phyloP scores from a whole-genome alignment of 2,888 invertebrate genomes.

The Ryuthela nishihirai region DNA sequence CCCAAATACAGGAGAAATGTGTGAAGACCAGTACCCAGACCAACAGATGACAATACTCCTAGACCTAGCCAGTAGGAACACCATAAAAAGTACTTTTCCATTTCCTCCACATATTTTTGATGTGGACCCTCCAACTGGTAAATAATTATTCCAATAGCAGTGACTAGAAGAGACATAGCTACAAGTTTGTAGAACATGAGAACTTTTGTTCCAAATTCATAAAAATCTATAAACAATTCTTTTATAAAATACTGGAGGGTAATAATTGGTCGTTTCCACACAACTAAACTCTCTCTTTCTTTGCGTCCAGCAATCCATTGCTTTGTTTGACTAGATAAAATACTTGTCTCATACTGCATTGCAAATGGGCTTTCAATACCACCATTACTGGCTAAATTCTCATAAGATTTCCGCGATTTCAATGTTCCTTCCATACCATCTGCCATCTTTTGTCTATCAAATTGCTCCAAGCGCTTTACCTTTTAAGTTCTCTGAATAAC shows the following conservation, averaged over 20 bases:
- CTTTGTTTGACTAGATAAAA: slow-evolving; percentile 24
- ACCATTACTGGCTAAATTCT: slow-evolving; percentile 25
- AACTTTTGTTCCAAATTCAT: slow-evolving; percentile 60
- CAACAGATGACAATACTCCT: slow-evolving; percentile 95
- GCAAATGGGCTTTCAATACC: slow-evolving; percentile 19
- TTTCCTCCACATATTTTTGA: slow-evolving; percentile 53
- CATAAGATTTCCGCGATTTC: slow-evolving; percentile 26
- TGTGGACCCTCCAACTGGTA: slow-evolving; percentile 64
- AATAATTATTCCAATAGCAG: slow-evolving; percentile 55
- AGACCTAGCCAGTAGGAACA: slow-evolving; percentile 87
- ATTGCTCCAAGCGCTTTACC: slow-evolving; percentile 36
- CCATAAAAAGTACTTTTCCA: slow-evolving; percentile 59
- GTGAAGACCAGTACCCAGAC: slow-evolving; percentile 95
- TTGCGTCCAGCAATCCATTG: slow-evolving; percentile 20
- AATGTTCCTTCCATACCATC: slow-evolving; percentile 17
- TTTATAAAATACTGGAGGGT: slow-evolving; percentile 74
- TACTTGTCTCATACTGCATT: slow-evolving; percentile 22
- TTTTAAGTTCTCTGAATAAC: too few relatives aligned
- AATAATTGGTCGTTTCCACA: slow-evolving; percentile 75
- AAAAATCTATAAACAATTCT: slow-evolving; percentile 65
- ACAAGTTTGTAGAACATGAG: slow-evolving; percentile 61
- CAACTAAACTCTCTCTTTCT: slow-evolving; percentile 65
- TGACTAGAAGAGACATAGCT: slow-evolving; percentile 55
- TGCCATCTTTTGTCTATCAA: slow-evolving; percentile 33
- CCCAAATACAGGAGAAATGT: slow-evolving; percentile 98